These are phyloP conservation scores for Tor tambroides DNA, from an alignment of 2,113 vertebrate species.

Conservation along the genomic window DNA sequence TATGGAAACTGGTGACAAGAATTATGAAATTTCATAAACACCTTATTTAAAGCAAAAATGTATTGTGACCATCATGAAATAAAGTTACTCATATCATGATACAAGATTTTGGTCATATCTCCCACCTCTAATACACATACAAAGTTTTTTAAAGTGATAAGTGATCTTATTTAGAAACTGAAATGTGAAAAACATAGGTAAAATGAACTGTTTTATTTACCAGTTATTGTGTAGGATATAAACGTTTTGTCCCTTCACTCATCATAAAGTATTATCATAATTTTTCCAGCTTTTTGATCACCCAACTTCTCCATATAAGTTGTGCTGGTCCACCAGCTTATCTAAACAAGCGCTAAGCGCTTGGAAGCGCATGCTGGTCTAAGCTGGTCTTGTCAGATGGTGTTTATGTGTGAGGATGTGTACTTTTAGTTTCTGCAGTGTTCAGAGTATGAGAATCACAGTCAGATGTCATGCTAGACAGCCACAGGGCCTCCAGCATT, in stretches of 20 bases:
- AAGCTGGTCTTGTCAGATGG: not conserved
- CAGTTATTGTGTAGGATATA: not conserved
- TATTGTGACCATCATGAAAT: not conserved
- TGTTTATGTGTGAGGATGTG: not conserved
- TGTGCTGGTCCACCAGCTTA: not conserved
- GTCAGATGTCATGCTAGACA: slow-evolving; percentile 4
- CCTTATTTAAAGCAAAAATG: not conserved
- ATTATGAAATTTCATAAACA: too few relatives aligned
- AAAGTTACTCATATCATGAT: not conserved
- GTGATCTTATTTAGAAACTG: too few relatives aligned
- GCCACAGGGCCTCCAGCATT: not conserved
- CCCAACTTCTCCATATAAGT: not conserved
- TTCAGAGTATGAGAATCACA: not conserved
- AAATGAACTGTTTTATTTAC: too few relatives aligned
- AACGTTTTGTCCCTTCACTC: not conserved
- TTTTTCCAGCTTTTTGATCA: not conserved
- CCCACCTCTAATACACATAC: not conserved
- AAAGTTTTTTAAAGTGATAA: too few relatives aligned
- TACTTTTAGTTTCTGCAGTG: not conserved
- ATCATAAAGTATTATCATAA: not conserved
- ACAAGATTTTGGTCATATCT: not conserved
- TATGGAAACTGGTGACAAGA: too few relatives aligned
- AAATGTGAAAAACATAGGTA: too few relatives aligned
- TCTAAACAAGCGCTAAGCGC: not conserved
- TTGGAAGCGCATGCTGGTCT: not conserved